phyloP scores from a whole-genome alignment of 2,113 vertebrate genomes.

The Neoarius graeffei region DNA sequence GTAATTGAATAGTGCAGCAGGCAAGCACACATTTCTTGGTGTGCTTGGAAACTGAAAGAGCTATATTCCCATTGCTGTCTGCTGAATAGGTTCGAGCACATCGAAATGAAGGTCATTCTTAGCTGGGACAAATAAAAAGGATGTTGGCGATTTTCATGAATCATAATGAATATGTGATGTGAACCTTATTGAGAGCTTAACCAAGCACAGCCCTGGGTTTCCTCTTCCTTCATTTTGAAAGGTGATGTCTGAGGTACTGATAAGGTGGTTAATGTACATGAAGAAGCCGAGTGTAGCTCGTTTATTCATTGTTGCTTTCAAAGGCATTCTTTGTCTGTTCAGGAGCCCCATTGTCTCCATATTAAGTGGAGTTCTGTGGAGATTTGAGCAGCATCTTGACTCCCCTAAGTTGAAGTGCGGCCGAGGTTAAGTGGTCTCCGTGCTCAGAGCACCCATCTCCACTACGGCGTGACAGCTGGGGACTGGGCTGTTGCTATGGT shows the following conservation, averaged over 20 bases:
- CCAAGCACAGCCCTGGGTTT: slow-evolving; percentile 39
- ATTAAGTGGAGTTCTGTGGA: slow-evolving; percentile 73
- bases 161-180: slow-evolving; percentile 55
- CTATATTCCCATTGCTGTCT: slow-evolving; percentile 47
- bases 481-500: slow-evolving; percentile 69
- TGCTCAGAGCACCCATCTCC: slow-evolving; percentile 75
- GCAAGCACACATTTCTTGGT: slow-evolving; percentile 34
- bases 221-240: slow-evolving; percentile 61
- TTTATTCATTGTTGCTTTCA: slow-evolving; percentile 60
- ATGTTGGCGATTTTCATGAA: slow-evolving; percentile 55
- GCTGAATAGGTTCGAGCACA: slow-evolving; percentile 52
- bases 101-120: slow-evolving; percentile 54
- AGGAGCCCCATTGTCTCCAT: slow-evolving; percentile 70
- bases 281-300: slow-evolving; percentile 56
- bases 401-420: slow-evolving; percentile 77
- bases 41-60: slow-evolving; percentile 44
- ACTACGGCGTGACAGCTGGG: slow-evolving; percentile 66
- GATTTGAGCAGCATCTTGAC: slow-evolving; percentile 76
- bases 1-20: slow-evolving; percentile 53
- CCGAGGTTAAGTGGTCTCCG: slow-evolving; percentile 79
- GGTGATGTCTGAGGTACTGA: slow-evolving; percentile 54
- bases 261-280: slow-evolving; percentile 59
- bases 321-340: slow-evolving; percentile 65
- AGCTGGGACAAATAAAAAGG: slow-evolving; percentile 49
- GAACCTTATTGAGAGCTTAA: slow-evolving; percentile 50